phyloP scores from a whole-genome alignment of 1,140 invertebrate genomes.

The roundworm (Caenorhabditis elegans) region DNA sequence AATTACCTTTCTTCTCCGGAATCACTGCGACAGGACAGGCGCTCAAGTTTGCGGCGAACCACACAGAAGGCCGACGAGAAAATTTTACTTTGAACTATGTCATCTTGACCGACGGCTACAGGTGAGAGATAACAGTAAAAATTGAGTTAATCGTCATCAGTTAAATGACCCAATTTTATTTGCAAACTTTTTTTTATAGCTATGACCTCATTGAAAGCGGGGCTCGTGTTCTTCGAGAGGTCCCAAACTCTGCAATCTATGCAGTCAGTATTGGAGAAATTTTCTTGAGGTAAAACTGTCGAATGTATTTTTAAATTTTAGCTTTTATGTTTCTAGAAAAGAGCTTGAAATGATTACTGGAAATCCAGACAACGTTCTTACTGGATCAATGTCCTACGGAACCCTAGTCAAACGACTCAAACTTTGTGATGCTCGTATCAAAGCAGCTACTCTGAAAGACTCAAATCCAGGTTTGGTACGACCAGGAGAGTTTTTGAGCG shows the following conservation, averaged over 20 bases:
- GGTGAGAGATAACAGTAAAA: background rate
- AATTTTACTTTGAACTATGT: slow-evolving; percentile 18
- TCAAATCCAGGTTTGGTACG: background rate
- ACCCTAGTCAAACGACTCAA: slow-evolving; percentile 1
- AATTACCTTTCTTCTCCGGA: slow-evolving; percentile 38
- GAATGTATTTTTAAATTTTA: background rate
- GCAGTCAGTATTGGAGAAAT: slow-evolving; percentile 10
- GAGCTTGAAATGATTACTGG: background rate
- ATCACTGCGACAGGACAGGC: slow-evolving; percentile 42
- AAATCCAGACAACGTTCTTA: background rate
- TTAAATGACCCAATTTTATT: too few relatives aligned
- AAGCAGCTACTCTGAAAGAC: background rate
- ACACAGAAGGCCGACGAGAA: slow-evolving; percentile 17
- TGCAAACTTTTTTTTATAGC: background rate
- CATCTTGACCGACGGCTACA: slow-evolving; percentile 36
- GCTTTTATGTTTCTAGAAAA: background rate
- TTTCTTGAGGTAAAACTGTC: background rate
- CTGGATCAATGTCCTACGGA: slow-evolving; percentile 15
- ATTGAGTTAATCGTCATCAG: too few relatives aligned
- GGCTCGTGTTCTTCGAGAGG: background rate
- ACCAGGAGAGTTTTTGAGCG: background rate
- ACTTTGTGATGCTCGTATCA: background rate
- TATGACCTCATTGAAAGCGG: slow-evolving; percentile 5
- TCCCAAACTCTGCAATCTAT: background rate
- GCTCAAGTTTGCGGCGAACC: slow-evolving; percentile 1